Evolutionary conservation across 2,797 vertebrate species (phyloP).

Genomic region (Aratinga solstitialis): DNA sequence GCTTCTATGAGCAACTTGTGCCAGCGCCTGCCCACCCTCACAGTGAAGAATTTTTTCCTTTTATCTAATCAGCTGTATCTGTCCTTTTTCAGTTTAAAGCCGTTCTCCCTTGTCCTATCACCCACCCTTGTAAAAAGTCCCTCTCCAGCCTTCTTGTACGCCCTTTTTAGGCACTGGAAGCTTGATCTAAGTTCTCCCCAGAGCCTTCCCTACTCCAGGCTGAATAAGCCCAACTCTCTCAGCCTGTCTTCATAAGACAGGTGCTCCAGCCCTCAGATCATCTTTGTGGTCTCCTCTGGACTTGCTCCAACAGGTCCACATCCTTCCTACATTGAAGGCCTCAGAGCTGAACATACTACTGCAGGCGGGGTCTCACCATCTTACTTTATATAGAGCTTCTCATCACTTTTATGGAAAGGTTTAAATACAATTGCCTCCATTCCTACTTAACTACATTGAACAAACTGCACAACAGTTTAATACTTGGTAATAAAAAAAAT

Average conservation of each 20-base stretch:
- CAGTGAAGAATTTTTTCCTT: neutral
- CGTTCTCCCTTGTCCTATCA: neutral
- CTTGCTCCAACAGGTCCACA: neutral
- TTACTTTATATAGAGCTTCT: neutral
- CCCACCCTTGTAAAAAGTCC: neutral
- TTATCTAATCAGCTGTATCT: neutral
- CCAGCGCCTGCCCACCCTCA: neutral
- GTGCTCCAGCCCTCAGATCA: neutral
- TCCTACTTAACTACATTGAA: neutral
- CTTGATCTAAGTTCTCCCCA: neutral
- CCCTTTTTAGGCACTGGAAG: neutral
- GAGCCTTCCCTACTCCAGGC: neutral
- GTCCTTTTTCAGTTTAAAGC: neutral
- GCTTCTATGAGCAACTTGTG: neutral
- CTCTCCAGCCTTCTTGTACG: neutral
- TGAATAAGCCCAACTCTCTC: neutral
- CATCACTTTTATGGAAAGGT: neutral
- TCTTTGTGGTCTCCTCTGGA: neutral
- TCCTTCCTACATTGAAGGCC: neutral
- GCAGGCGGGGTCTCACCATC: neutral
- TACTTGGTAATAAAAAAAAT: neutral
- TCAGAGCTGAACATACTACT: neutral
- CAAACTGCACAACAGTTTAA: neutral
- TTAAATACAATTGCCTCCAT: neutral
- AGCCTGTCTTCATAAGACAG: neutral